phyloP scores from a whole-genome alignment of 2,888 invertebrate genomes.

The Scaptomyza reducta region DNA sequence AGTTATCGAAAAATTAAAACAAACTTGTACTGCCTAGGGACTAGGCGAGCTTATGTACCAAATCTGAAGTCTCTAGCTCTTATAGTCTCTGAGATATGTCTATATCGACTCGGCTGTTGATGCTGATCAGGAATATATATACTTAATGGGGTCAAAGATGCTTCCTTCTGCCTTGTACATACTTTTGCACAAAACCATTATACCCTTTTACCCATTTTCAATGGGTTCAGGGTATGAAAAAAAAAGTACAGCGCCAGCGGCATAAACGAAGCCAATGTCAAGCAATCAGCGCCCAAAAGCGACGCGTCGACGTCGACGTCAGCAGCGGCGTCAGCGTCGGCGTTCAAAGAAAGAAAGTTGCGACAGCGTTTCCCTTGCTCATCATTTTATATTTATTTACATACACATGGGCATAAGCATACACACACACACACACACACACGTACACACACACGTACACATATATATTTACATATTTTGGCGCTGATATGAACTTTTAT shows the following conservation, averaged over 20 bases:
- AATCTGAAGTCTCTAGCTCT: too few relatives aligned
- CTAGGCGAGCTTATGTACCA: too few relatives aligned
- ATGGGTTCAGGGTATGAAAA: too few relatives aligned
- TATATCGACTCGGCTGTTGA: too few relatives aligned
- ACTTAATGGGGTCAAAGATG: too few relatives aligned
- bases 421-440: background rate
- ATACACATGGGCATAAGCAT: slow-evolving; percentile 3
- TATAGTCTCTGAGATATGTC: too few relatives aligned
- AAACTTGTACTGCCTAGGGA: too few relatives aligned
- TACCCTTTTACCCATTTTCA: too few relatives aligned
- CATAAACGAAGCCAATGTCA: slow-evolving; percentile 58
- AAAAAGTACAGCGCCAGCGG: background rate
- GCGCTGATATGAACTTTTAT: slow-evolving; percentile 47
- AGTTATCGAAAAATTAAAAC: too few relatives aligned
- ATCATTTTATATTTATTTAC: slow-evolving; percentile 39
- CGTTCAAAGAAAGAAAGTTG: slow-evolving; percentile 64
- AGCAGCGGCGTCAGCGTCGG: slow-evolving; percentile 9
- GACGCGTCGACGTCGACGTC: slow-evolving; percentile 12
- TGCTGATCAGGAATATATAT: too few relatives aligned
- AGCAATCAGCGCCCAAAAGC: slow-evolving; percentile 47
- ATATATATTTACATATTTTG: slow-evolving; percentile 20
- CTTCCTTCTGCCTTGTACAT: too few relatives aligned
- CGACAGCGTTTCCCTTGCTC: slow-evolving; percentile 57
- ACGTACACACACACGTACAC: slow-evolving; percentile 1
- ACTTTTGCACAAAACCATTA: too few relatives aligned